These are phyloP conservation scores for Myiotriccus ornatus DNA, from an alignment of 2,797 vertebrate genomes.

Conservation along the genomic window DNA sequence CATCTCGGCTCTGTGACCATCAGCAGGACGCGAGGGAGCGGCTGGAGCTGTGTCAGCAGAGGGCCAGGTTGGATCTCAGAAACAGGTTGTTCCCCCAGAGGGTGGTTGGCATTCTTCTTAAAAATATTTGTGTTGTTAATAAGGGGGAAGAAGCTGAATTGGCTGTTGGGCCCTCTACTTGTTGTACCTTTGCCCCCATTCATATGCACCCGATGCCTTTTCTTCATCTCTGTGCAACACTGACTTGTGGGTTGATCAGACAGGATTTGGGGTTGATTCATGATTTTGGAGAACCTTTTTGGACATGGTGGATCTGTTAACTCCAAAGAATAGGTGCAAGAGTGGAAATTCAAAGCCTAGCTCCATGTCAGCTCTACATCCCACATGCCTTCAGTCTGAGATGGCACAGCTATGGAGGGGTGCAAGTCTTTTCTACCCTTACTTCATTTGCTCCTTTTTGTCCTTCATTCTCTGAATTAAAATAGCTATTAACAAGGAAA, in stretches of 20 bases:
- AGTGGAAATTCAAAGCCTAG: background rate
- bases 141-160: background rate
- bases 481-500: background rate
- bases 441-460: background rate
- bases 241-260: background rate
- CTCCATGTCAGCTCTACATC: accelerated
- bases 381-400: background rate
- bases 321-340: background rate
- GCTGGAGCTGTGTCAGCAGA: background rate
- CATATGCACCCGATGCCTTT: accelerated
- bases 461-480: background rate
- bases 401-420: background rate
- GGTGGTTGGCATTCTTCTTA: background rate
- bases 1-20: too few species aligned
- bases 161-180: background rate
- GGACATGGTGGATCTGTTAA: background rate
- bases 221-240: background rate
- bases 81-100: background rate
- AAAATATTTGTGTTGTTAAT: background rate
- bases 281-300: background rate
- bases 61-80: background rate
- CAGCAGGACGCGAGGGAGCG: background rate
- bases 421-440: background rate
- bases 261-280: background rate
- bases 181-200: background rate